Base-by-base conservation (phyloP, 2,797 vertebrate genomes). In the Rousettus madagascariensis region DNA sequence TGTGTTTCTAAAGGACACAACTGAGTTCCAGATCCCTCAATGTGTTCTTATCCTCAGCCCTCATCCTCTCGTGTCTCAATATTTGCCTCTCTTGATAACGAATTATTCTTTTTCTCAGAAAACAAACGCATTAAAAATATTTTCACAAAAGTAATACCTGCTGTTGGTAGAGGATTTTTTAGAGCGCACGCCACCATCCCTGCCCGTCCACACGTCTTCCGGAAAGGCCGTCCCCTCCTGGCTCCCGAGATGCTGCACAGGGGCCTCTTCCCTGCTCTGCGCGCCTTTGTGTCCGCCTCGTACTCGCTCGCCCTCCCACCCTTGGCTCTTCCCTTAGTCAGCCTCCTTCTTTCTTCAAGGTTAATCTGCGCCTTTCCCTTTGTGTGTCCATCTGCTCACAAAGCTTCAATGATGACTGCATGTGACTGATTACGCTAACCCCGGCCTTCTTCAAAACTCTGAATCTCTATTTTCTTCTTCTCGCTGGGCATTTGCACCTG, bases 191-290 rank as follows among this genome's bases (percentile, higher is more conserved):
- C 20, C 3, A 36, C 8, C 7, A 4, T 66, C 6, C 30, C 2
- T 19, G 16, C 20, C 36, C 6, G 22, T 43, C 19, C 28, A 26
- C 15, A 7, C 4, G 8, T 65, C 16, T 17, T 83, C 57, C 36
- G 19, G 36, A 53, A 53, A 5, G 4, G 41, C 38, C 6, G 24
- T 59, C 24, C 55, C 30, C n/a, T 53, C 24, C 33, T 63, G 36
- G 22, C 6, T 16, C 38, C 11, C 0, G 11, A 6, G 22, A 43
- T 24, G 36, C 8, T 19, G 7, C 0, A 0, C 6, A 20, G 33
- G 26, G 26, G 15, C 16, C 19, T 5, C 68, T 12, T 41, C 41
- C 22, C 8, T 9, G 1, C 41, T 74, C 46, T 2, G 6, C 11
- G 2, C 6, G 15, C 38, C 84, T 59, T 20, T 16, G 41, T 17